These are phyloP conservation scores for Nephrotoma guestfalica DNA, from an alignment of 2,888 invertebrate genomes.

Conservation along the genomic window DNA sequence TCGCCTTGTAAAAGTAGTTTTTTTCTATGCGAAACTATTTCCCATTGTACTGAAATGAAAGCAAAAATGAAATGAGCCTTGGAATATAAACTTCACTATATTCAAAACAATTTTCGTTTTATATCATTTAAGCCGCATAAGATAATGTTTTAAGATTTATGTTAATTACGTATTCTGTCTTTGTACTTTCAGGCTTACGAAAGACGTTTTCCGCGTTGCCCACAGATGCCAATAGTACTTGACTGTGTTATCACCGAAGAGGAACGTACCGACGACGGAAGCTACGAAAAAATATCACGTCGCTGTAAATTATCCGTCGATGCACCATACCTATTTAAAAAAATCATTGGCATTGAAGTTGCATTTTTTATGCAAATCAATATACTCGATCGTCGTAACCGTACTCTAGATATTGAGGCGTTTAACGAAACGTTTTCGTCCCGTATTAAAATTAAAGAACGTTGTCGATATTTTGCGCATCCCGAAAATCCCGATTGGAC, in stretches of 20 bases:
- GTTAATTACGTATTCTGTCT: constrained; percentile 6
- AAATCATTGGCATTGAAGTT: constrained; percentile 85
- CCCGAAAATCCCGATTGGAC: constrained; percentile 91
- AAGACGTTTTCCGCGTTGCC: constrained; percentile 81
- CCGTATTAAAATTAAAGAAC: constrained; percentile 73
- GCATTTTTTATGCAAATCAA: constrained; percentile 87
- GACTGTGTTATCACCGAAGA: constrained; percentile 73
- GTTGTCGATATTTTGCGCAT: constrained; percentile 57
- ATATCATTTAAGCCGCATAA: constrained; percentile 11
- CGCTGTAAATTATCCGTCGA: constrained; percentile 84
- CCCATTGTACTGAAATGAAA: not conserved
- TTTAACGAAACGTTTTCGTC: constrained; percentile 80
- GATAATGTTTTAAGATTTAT: constrained; percentile 7
- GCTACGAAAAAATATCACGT: constrained; percentile 64
- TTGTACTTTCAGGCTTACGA: constrained; percentile 67
- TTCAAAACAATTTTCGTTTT: not conserved
- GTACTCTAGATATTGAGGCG: constrained; percentile 78
- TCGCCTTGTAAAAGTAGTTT: too few species aligned
- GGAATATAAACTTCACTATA: not conserved
- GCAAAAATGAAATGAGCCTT: not conserved
- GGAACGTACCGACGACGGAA: constrained; percentile 59
- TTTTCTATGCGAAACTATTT: not conserved
- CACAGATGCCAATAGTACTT: constrained; percentile 87
- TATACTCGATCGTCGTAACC: constrained; percentile 58
- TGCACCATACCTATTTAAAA: constrained; percentile 86